Conservation (phyloP, 1,140 invertebrate genomes). For the Lepidurus arcticus region DNA sequence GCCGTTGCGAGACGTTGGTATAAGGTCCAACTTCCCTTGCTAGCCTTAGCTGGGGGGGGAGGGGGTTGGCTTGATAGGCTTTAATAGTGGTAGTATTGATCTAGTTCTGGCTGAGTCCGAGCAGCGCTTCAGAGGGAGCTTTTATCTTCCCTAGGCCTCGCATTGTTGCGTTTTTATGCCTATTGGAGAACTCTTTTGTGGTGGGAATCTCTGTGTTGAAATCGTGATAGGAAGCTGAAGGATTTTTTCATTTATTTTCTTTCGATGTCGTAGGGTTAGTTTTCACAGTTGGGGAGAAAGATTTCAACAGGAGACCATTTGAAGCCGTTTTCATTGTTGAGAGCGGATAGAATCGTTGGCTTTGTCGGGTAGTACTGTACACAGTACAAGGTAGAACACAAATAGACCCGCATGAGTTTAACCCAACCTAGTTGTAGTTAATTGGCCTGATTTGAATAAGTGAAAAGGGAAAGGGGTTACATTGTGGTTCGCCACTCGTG, state of each 20-base stretch:
- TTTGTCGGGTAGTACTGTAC: background rate
- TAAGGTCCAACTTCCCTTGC: background rate
- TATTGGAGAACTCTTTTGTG: background rate
- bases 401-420: background rate
- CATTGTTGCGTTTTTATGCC: background rate
- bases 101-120: background rate
- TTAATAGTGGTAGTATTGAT: conserved; percentile 16
- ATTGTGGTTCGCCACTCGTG: too few relatives aligned
- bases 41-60: background rate
- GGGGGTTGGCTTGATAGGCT: background rate
- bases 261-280: background rate
- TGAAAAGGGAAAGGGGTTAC: background rate
- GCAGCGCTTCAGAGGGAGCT: background rate
- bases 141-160: background rate
- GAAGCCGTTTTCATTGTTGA: background rate
- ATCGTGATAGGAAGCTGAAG: background rate
- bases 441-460: background rate
- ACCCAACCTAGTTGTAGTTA: background rate
- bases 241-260: background rate
- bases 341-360: background rate
- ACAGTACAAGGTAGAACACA: too few relatives aligned
- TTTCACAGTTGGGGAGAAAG: background rate
- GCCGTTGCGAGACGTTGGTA: background rate
- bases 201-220: too few relatives aligned
- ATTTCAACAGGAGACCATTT: background rate